phyloP scores from a whole-genome alignment of 1,140 invertebrate genomes.

The Drosophila kohkoa region DNA sequence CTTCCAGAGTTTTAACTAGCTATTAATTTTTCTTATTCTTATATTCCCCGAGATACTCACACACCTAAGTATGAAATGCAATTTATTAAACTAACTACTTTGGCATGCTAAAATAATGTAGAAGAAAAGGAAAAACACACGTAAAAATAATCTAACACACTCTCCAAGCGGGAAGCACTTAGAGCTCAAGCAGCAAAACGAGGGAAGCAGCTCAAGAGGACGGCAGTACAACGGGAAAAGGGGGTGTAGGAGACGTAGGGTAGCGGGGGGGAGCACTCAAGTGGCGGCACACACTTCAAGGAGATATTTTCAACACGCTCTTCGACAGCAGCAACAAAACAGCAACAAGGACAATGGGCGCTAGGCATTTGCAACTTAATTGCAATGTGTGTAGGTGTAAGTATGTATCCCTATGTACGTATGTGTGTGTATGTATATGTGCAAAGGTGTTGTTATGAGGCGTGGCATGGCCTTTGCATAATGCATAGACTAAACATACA shows the following conservation, averaged over 20 bases:
- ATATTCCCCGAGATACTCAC: not conserved
- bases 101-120: slow-evolving; percentile 73
- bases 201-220: slow-evolving; percentile 29
- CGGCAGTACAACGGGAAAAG: not conserved
- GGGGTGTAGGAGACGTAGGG: not conserved
- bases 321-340: slow-evolving; percentile 43
- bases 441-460: slow-evolving; percentile 17
- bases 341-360: slow-evolving; percentile 68
- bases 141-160: slow-evolving; percentile 78
- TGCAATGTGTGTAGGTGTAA: slow-evolving; percentile 59
- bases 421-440: not conserved
- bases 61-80: slow-evolving; percentile 53
- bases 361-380: slow-evolving; percentile 73
- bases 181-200: slow-evolving; percentile 49
- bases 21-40: slow-evolving; percentile 5
- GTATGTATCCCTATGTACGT: not conserved
- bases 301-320: slow-evolving; percentile 72
- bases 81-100: slow-evolving; percentile 82
- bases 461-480: slow-evolving; percentile 65
- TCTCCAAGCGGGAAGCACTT: slow-evolving; percentile 66
- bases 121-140: slow-evolving; percentile 34
- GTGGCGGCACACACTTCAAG: slow-evolving; percentile 76
- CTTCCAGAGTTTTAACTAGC: slow-evolving; percentile 27
- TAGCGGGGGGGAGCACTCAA: slow-evolving; percentile 50
- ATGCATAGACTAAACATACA: slow-evolving; percentile 67